Evolutionary conservation across 2,888 invertebrate species (phyloP).

Genomic region (Eupithecia dodoneata): DNA sequence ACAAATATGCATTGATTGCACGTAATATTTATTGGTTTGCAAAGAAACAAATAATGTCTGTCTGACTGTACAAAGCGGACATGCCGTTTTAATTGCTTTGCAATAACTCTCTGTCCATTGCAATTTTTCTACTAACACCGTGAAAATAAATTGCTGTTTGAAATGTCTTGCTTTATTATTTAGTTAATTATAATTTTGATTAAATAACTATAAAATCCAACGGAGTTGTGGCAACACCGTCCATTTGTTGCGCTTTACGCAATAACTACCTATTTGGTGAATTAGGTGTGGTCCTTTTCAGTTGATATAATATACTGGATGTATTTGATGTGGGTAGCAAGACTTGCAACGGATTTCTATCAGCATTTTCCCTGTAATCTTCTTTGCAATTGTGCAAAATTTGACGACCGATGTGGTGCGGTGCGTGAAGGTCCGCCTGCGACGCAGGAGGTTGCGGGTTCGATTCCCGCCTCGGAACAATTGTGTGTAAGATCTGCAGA

Average conservation of each 20-base stretch:
- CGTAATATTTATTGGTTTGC: not conserved
- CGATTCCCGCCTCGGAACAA: too few relatives aligned
- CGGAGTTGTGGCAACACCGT: too few relatives aligned
- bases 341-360: not conserved
- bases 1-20: not conserved
- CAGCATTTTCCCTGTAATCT: too few relatives aligned
- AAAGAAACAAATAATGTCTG: not conserved
- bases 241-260: not conserved
- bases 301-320: not conserved
- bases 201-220: not conserved
- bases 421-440: too few relatives aligned
- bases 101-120: constrained; percentile 48
- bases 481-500: too few relatives aligned
- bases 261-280: not conserved
- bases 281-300: not conserved
- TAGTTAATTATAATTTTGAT: not conserved
- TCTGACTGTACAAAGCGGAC: constrained; percentile 49
- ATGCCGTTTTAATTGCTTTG: constrained; percentile 48
- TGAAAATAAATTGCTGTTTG: not conserved
- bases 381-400: too few relatives aligned
- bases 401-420: too few relatives aligned
- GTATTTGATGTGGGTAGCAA: not conserved
- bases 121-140: constrained; percentile 37
- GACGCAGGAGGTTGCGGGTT: too few relatives aligned
- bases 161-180: not conserved